Percentiles rank a stretch among this genome's conserved stretches.
Evolutionary conservation across 1,140 invertebrate species (phyloP).

Genomic region (Artemia franciscana): DNA sequence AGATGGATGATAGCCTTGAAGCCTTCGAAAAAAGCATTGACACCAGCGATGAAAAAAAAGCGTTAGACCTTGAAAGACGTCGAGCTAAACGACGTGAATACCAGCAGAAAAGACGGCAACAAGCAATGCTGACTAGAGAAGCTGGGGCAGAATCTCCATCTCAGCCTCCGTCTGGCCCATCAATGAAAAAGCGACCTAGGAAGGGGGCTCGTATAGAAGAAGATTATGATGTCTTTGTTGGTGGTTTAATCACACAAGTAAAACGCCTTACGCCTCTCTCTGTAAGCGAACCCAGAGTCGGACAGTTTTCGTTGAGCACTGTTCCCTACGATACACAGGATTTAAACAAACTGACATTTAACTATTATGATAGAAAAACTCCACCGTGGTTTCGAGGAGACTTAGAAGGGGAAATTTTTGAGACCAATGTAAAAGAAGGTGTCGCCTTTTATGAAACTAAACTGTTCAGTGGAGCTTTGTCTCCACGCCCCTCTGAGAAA

Average conservation of each 20-base stretch:
- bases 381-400: constrained; percentile 29
- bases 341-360: constrained; percentile 29
- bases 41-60: constrained; percentile 48
- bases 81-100: constrained; percentile 50
- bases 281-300: constrained; percentile 63
- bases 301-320: constrained; percentile 53
- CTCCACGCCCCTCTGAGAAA: constrained; percentile 20
- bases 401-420: constrained; percentile 50
- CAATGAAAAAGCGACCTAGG: constrained; percentile 47
- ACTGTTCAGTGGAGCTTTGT: constrained; percentile 51
- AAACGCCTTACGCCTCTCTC: constrained; percentile 54
- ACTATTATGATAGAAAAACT: neutral
- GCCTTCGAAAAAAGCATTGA: constrained; percentile 19
- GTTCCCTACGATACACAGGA: constrained; percentile 56
- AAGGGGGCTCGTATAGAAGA: constrained; percentile 55
- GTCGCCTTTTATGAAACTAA: constrained; percentile 56
- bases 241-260: constrained; percentile 60
- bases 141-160: constrained; percentile 4
- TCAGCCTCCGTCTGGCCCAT: constrained; percentile 5
- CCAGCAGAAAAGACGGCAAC: constrained; percentile 48
- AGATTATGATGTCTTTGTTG: constrained; percentile 72
- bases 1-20: constrained; percentile 4
- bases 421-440: constrained; percentile 36
- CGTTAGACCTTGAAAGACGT: constrained; percentile 59
- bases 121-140: constrained; percentile 6